A percentile compares a stretch with the other conserved stretches of the same genome.
phyloP scores from a whole-genome alignment of 2,797 vertebrate genomes.

The Antennarius maculatus region DNA sequence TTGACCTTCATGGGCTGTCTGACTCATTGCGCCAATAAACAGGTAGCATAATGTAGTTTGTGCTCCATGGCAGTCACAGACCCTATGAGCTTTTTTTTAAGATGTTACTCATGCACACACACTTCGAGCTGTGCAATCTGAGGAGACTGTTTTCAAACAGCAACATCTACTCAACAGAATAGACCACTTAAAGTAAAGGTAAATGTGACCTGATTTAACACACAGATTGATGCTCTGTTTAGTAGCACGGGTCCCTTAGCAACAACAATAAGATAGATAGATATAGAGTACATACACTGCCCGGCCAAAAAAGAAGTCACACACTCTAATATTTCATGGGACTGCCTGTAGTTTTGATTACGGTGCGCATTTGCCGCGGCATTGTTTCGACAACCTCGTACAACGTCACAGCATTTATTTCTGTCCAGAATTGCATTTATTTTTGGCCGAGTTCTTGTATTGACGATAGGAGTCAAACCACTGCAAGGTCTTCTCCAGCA shows the following conservation, averaged over 20 bases:
- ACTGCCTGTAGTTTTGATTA: too few relatives aligned
- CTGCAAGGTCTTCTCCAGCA: too few relatives aligned
- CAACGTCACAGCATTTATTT: too few relatives aligned
- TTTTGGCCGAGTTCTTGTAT: too few relatives aligned
- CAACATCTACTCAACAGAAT: conserved; percentile 11
- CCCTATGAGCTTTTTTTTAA: conserved; percentile 24
- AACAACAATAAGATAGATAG: too few relatives aligned
- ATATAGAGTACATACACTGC: too few relatives aligned
- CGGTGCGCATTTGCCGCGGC: too few relatives aligned
- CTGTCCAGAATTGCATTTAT: too few relatives aligned
- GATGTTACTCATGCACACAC: conserved; percentile 54
- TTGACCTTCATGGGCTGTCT: conserved; percentile 75
- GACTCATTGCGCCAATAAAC: conserved; percentile 71
- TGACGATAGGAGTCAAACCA: too few relatives aligned
- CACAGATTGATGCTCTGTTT: conserved; percentile 37
- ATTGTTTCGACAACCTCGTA: too few relatives aligned
- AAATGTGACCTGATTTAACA: conserved; percentile 46
- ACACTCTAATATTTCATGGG: too few relatives aligned
- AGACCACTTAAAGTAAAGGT: conserved; percentile 29
- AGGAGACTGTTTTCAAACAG: conserved; percentile 21
- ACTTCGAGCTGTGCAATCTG: conserved; percentile 27
- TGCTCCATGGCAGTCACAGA: conserved; percentile 40
- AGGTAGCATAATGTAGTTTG: conserved; percentile 64
- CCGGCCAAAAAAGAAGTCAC: too few relatives aligned
- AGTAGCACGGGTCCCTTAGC: conserved; percentile 66